These are phyloP conservation scores for Drepana falcataria DNA, from an alignment of 2,888 invertebrate species.

Conservation along the genomic window DNA sequence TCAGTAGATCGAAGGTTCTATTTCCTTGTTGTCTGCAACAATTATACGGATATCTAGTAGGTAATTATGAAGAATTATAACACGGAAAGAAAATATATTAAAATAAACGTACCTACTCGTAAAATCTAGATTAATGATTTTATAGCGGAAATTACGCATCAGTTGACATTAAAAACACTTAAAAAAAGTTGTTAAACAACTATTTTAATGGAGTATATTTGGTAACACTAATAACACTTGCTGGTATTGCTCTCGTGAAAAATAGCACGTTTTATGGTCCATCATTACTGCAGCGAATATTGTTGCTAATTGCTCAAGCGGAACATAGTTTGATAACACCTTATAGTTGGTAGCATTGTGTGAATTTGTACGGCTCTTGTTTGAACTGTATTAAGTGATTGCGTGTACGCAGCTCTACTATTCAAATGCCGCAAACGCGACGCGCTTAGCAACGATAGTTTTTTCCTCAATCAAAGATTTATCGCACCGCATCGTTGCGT, in stretches of 20 bases:
- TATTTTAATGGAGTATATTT: neutral
- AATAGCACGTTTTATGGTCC: conserved; percentile 9
- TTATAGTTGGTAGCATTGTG: conserved; percentile 23
- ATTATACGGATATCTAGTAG: too few relatives aligned
- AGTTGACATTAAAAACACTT: neutral
- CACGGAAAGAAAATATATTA: neutral
- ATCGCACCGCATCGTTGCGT: neutral
- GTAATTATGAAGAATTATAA: neutral
- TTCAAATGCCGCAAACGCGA: neutral
- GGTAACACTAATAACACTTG: neutral
- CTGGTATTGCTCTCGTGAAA: neutral
- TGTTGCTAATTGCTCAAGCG: conserved; percentile 22
- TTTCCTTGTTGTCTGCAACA: too few relatives aligned
- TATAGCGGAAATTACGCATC: neutral
- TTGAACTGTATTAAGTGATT: conserved; percentile 11
- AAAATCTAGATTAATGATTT: neutral
- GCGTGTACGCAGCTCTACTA: conserved; percentile 1
- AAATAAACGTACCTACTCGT: neutral
- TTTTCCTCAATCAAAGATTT: conserved; percentile 1
- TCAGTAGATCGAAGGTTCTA: too few relatives aligned
- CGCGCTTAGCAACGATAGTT: neutral
- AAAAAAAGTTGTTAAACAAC: too few relatives aligned
- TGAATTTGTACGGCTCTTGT: conserved; percentile 23
- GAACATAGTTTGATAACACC: conserved; percentile 23
- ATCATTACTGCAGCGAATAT: conserved; percentile 17